Evolutionary conservation across 1,140 invertebrate species (phyloP).

Genomic region (Oedothorax gibbosus): DNA sequence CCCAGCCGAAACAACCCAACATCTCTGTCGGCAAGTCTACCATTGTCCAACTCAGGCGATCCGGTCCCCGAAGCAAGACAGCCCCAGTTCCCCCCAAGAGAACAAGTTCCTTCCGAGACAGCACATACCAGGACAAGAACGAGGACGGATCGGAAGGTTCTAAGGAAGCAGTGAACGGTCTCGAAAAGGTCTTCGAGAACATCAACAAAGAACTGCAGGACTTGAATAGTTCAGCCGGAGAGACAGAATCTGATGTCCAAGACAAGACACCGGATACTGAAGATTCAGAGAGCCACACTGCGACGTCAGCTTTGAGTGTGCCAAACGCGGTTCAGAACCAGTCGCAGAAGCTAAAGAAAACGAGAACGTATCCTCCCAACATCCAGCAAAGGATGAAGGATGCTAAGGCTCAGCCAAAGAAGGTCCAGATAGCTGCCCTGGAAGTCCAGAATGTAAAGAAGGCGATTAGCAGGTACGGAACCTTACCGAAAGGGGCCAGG

Average conservation of each 20-base stretch:
- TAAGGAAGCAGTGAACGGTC: slow-evolving; percentile 64
- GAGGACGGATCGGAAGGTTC: slow-evolving; percentile 65
- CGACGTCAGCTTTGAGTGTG: slow-evolving; percentile 53
- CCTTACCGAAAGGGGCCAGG: slow-evolving; percentile 92
- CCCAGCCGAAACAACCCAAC: slow-evolving; percentile 48
- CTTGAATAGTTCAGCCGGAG: slow-evolving; percentile 64
- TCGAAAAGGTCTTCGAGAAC: slow-evolving; percentile 66
- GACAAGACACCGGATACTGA: slow-evolving; percentile 77
- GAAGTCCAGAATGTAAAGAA: slow-evolving; percentile 97
- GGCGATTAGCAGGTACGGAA: slow-evolving; percentile 95
- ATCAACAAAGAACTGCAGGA: slow-evolving; percentile 68
- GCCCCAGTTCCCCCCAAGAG: slow-evolving; percentile 94
- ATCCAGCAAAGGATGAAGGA: slow-evolving; percentile 59
- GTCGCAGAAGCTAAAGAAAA: slow-evolving; percentile 70
- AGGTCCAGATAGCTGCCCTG: slow-evolving; percentile 84
- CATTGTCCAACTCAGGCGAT: slow-evolving; percentile 82
- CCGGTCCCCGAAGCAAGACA: slow-evolving; percentile 74
- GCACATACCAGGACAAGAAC: slow-evolving; percentile 63
- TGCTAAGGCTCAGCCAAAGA: slow-evolving; percentile 63
- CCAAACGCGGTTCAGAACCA: slow-evolving; percentile 38
- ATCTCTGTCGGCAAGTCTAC: slow-evolving; percentile 69
- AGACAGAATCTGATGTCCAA: slow-evolving; percentile 74
- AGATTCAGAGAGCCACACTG: slow-evolving; percentile 69
- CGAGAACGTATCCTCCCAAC: slow-evolving; percentile 72
- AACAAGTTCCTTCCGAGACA: slow-evolving; percentile 79